Conservation (phyloP, 2,888 invertebrate genomes). For the Sisyra nigra region DNA sequence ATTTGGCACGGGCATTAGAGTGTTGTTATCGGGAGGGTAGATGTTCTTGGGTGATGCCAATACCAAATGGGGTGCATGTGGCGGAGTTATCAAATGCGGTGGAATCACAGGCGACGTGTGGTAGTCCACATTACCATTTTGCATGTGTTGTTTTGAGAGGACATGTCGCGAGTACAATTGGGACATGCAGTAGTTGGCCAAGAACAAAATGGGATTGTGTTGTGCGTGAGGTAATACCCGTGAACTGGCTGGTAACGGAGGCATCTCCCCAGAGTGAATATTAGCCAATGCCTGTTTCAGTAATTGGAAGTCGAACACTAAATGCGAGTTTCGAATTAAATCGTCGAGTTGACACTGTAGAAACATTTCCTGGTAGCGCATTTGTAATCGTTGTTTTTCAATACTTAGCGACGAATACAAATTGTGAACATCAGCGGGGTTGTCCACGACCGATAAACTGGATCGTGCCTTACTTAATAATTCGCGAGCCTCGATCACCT, state of each 20-base stretch:
- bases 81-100: constrained; percentile 18
- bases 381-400: constrained; percentile 49
- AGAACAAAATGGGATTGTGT: constrained; percentile 51
- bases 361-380: constrained; percentile 54
- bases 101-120: constrained; percentile 27
- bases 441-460: constrained; percentile 38
- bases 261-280: constrained; percentile 39
- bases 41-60: constrained; percentile 24
- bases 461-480: constrained; percentile 42
- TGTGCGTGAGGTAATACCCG: constrained; percentile 26
- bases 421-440: constrained; percentile 40
- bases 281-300: constrained; percentile 48
- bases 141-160: constrained; percentile 35
- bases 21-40: constrained; percentile 23
- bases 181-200: constrained; percentile 63
- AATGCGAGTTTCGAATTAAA: constrained; percentile 45
- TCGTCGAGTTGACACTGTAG: constrained; percentile 56
- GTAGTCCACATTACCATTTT: constrained; percentile 31
- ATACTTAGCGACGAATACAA: constrained; percentile 40
- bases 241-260: constrained; percentile 24
- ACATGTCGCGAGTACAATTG: constrained; percentile 51
- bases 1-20: constrained; percentile 23
- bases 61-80: constrained; percentile 19
- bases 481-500: constrained; percentile 48
- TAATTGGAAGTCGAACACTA: constrained; percentile 48